phyloP scores from a whole-genome alignment of 30 jellyfish, hydroid and myxozoan genomes.

The Aurelia coerulea region DNA sequence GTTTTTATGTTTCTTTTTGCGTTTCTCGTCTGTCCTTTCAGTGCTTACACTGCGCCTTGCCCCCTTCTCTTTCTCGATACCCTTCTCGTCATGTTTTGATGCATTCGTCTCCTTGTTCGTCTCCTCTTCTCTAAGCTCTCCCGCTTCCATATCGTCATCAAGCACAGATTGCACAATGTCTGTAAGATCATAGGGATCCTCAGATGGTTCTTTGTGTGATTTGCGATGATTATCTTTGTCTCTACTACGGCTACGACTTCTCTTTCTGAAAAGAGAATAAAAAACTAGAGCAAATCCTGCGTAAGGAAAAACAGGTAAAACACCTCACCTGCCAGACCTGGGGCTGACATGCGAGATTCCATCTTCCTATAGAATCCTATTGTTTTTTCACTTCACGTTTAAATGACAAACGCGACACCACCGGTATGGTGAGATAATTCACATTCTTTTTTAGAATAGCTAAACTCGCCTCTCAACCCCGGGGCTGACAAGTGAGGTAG shows the following conservation, averaged over 20 bases:
- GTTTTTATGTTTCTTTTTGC: constrained; percentile 54
- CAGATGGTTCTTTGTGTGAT: not conserved
- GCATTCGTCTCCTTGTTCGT: not conserved
- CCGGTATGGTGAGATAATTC: too few relatives aligned
- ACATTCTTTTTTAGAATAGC: too few relatives aligned
- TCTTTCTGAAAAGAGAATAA: not conserved
- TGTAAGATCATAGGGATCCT: not conserved
- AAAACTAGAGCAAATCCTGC: not conserved
- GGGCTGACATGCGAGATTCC: too few relatives aligned
- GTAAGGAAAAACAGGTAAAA: not conserved
- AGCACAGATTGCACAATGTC: not conserved
- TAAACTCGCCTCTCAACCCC: too few relatives aligned
- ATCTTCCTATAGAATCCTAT: too few relatives aligned
- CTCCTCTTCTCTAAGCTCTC: constrained; percentile 41
- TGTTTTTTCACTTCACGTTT: too few relatives aligned
- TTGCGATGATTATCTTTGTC: constrained; percentile 1
- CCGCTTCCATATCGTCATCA: constrained; percentile 34
- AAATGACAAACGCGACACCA: too few relatives aligned
- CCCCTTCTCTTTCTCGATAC: constrained; percentile 32
- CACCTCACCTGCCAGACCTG: not conserved
- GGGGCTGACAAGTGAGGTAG: too few relatives aligned
- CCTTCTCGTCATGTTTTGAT: not conserved
- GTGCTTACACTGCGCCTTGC: not conserved
- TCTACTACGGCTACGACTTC: constrained; percentile 5
- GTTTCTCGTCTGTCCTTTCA: not conserved